phyloP scores from a whole-genome alignment of 2,888 invertebrate genomes.

The Drosophila gaucha region DNA sequence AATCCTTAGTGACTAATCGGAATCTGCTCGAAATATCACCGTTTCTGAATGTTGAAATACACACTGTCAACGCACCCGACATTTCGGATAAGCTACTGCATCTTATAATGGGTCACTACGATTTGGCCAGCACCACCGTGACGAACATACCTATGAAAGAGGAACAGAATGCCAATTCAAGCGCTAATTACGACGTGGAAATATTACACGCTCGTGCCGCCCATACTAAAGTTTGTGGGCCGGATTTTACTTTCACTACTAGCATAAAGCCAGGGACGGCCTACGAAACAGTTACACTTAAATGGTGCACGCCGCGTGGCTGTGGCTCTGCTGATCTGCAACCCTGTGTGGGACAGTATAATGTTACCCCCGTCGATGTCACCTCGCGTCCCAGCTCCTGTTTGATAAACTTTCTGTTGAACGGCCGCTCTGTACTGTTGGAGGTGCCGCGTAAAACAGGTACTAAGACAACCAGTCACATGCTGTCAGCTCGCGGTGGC shows the following conservation, averaged over 20 bases:
- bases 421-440: constrained; percentile 95
- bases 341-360: constrained; percentile 93
- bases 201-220: constrained; percentile 95
- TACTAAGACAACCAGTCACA: constrained; percentile 95
- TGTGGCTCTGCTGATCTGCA: constrained; percentile 92
- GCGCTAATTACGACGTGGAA: constrained; percentile 99
- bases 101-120: constrained; percentile 93
- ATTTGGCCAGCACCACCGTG: constrained; percentile 97
- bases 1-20: constrained; percentile 91
- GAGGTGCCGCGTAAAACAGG: constrained; percentile 95
- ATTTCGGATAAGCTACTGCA: constrained; percentile 91
- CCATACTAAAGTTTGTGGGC: constrained; percentile 92
- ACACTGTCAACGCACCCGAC: constrained; percentile 90
- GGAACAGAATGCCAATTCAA: constrained; percentile 98
- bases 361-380: constrained; percentile 98
- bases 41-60: constrained; percentile 91
- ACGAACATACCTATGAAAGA: constrained; percentile 99
- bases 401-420: constrained; percentile 97
- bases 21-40: constrained; percentile 90
- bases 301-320: constrained; percentile 98
- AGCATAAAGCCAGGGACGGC: constrained; percentile 90
- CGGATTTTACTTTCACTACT: constrained; percentile 86
- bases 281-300: constrained; percentile 93
- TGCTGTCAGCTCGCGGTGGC: constrained; percentile 96
- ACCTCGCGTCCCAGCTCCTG: constrained; percentile 98